phyloP scores from a whole-genome alignment of 1,140 invertebrate species.

The Drosophila obscura region DNA sequence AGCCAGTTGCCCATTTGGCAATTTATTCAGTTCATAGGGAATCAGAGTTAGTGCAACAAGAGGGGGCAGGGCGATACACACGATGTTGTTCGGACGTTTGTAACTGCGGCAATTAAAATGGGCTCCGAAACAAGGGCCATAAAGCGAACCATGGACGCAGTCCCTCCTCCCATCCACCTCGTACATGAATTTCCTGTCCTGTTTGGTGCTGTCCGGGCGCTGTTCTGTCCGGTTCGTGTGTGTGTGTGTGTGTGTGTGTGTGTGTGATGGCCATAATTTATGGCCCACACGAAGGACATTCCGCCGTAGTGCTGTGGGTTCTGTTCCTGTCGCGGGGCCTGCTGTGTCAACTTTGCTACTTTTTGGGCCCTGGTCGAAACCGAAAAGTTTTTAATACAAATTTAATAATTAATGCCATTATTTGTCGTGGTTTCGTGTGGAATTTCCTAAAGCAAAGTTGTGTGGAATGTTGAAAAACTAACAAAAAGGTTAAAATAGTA shows the following conservation, averaged over 20 bases:
- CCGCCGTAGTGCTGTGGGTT: constrained; percentile 33
- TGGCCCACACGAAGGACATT: constrained; percentile 67
- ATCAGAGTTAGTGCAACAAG: constrained; percentile 31
- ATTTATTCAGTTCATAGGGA: constrained; percentile 62
- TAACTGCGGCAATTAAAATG: constrained; percentile 74
- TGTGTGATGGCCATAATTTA: constrained; percentile 62
- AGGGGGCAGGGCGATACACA: constrained; percentile 32
- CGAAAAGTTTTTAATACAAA: constrained; percentile 66
- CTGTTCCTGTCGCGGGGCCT: constrained; percentile 6
- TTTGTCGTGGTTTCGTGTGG: constrained; percentile 25
- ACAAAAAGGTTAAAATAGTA: neutral
- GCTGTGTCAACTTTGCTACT: constrained; percentile 48
- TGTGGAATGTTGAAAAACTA: neutral
- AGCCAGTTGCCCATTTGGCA: constrained; percentile 26
- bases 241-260: constrained; percentile 13
- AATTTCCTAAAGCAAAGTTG: neutral
- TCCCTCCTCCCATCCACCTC: constrained; percentile 21
- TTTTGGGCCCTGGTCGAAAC: constrained; percentile 21
- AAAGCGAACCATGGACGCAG: constrained; percentile 59
- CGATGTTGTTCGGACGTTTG: constrained; percentile 59
- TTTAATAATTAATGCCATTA: constrained; percentile 70
- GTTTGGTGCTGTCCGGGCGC: constrained; percentile 4
- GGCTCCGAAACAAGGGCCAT: constrained; percentile 62
- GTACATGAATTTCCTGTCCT: constrained; percentile 29
- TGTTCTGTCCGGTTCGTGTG: too few relatives aligned